Percentiles rank a stretch among this genome's conserved stretches.
These are phyloP conservation scores for Elymnias hypermnestra DNA, from an alignment of 1,140 invertebrate genomes.

Conservation along the genomic window DNA sequence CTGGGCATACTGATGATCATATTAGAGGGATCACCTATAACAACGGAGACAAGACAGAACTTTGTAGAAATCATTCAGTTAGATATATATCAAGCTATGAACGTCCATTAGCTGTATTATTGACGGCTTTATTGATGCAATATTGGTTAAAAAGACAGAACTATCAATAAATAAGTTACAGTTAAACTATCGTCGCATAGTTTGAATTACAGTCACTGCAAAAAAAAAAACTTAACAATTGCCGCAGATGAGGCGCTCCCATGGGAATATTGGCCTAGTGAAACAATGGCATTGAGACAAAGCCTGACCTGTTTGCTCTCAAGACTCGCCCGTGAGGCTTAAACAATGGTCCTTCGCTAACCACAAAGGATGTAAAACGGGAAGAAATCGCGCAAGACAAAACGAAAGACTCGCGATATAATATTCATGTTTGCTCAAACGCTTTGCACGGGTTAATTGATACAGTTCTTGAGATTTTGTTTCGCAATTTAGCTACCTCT, in stretches of 20 bases:
- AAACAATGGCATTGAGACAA: constrained; percentile 58
- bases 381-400: constrained; percentile 52
- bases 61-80: no score
- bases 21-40: no score
- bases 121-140: no score
- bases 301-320: constrained; percentile 53
- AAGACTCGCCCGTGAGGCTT: constrained; percentile 52
- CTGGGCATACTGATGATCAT: no score
- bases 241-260: constrained; percentile 25
- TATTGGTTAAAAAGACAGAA: no score
- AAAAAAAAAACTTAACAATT: constrained; percentile 21
- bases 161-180: no score
- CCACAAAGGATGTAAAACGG: constrained; percentile 48
- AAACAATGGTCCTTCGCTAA: constrained; percentile 50
- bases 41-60: no score
- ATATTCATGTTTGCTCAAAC: constrained; percentile 29
- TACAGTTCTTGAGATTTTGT: constrained; percentile 20
- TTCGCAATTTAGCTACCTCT: no score
- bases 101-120: no score
- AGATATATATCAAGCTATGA: no score
- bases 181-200: no score
- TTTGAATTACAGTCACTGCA: constrained; percentile 9
- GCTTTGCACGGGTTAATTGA: constrained; percentile 24
- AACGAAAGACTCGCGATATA: constrained; percentile 28
- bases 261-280: constrained; percentile 56